phyloP scores from a whole-genome alignment of 2,113 vertebrate genomes.

The Nothocercus nigrocapillus region DNA sequence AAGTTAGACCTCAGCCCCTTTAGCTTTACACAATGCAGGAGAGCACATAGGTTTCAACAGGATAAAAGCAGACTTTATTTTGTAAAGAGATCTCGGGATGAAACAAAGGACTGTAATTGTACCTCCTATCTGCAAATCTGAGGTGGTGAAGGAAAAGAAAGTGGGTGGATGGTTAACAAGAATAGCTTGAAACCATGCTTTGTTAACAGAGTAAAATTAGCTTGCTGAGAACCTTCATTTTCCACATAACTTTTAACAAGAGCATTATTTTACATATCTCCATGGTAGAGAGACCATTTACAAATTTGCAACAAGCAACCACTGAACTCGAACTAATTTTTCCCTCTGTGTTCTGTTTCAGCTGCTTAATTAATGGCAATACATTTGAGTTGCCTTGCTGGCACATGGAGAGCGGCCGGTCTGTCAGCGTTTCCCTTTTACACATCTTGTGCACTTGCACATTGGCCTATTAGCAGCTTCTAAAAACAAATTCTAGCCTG shows the following conservation, averaged over 20 bases:
- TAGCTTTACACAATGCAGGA: conserved; percentile 63
- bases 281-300: conserved; percentile 37
- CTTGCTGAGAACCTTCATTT: conserved; percentile 74
- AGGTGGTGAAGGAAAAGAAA: conserved; percentile 74
- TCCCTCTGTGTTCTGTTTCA: conserved; percentile 63
- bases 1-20: conserved; percentile 45
- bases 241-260: conserved; percentile 55
- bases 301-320: conserved; percentile 57
- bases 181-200: conserved; percentile 71
- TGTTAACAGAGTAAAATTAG: conserved; percentile 77
- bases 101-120: conserved; percentile 74
- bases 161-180: conserved; percentile 67
- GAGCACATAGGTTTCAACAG: conserved; percentile 68
- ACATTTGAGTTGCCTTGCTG: neutral
- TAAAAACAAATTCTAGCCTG: neutral
- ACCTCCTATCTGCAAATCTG: conserved; percentile 70
- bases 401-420: neutral
- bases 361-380: conserved; percentile 42
- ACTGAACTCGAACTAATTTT: conserved; percentile 65
- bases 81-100: conserved; percentile 71
- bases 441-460: neutral
- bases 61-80: conserved; percentile 64
- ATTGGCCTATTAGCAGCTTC: neutral
- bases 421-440: conserved; percentile 42
- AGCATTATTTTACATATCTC: conserved; percentile 66